phyloP scores from a whole-genome alignment of 2,888 invertebrate genomes.

The Eremobia ochroleuca region DNA sequence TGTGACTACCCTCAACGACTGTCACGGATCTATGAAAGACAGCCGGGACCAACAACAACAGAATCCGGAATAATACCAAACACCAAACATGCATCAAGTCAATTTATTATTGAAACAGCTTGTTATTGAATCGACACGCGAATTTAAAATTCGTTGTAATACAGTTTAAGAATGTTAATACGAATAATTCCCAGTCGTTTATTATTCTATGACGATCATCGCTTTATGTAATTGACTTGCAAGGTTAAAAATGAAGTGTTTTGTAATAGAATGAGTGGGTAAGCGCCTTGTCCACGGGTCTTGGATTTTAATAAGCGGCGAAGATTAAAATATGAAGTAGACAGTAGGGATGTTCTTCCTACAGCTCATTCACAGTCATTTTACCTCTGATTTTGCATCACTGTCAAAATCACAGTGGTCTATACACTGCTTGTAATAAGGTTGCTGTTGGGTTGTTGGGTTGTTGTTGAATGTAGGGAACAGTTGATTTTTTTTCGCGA shows the following conservation, averaged over 20 bases:
- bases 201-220: slow-evolving; percentile 58
- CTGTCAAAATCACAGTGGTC: too few relatives aligned
- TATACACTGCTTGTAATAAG: too few relatives aligned
- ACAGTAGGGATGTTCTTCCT: too few relatives aligned
- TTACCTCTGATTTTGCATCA: too few relatives aligned
- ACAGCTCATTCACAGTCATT: too few relatives aligned
- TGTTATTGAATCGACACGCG: slow-evolving; percentile 12
- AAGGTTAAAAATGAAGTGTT: slow-evolving; percentile 62
- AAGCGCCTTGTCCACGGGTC: slow-evolving; percentile 21
- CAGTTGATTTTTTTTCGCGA: too few relatives aligned
- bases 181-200: slow-evolving; percentile 45
- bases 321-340: too few relatives aligned
- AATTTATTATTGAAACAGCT: background rate
- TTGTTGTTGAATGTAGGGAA: too few relatives aligned
- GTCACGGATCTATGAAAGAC: too few relatives aligned
- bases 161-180: slow-evolving; percentile 39
- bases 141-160: slow-evolving; percentile 25
- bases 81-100: background rate
- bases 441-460: too few relatives aligned
- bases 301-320: slow-evolving; percentile 23
- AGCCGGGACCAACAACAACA: too few relatives aligned
- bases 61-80: background rate
- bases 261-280: slow-evolving; percentile 11
- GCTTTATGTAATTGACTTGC: slow-evolving; percentile 59
- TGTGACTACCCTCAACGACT: too few relatives aligned